Evolutionary conservation across 2,888 invertebrate genomes (phyloP).

Genomic region (Campopleginae sp.): DNA sequence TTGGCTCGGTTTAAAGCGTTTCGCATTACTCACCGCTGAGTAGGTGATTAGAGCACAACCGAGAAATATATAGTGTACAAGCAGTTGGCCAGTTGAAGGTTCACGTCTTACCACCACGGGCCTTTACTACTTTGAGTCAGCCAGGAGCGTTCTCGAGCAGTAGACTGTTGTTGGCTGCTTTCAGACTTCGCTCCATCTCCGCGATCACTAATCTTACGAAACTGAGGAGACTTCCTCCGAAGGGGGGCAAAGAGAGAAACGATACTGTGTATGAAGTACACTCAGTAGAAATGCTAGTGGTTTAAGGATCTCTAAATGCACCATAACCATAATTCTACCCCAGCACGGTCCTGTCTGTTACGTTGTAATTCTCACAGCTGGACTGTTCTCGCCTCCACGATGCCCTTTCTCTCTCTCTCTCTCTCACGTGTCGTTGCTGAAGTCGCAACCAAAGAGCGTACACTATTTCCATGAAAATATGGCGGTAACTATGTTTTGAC

Average conservation of each 20-base stretch:
- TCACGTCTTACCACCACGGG: constrained; percentile 51
- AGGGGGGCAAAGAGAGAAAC: constrained; percentile 23
- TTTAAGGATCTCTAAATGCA: constrained; percentile 46
- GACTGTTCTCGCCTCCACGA: neutral
- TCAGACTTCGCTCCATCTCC: constrained; percentile 36
- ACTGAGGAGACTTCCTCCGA: constrained; percentile 2
- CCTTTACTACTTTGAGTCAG: constrained; percentile 55
- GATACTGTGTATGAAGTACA: constrained; percentile 47
- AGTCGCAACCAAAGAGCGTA: neutral
- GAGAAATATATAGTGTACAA: constrained; percentile 36
- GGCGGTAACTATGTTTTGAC: neutral
- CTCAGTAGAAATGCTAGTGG: constrained; percentile 59
- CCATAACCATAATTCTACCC: constrained; percentile 12
- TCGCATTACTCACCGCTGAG: constrained; percentile 64
- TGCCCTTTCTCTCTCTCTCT: neutral
- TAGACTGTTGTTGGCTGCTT: constrained; percentile 40
- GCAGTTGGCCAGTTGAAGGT: constrained; percentile 48
- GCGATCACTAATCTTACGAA: constrained; percentile 57
- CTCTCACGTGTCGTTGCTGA: neutral
- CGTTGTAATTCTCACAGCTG: neutral
- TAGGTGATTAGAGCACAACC: constrained; percentile 64
- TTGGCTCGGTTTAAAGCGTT: constrained; percentile 58
- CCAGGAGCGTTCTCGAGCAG: constrained; percentile 28
- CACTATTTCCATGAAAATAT: constrained; percentile 18
- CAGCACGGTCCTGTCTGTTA: neutral